Conservation (phyloP, 2,888 invertebrate genomes). For the Ophion ellenae region DNA sequence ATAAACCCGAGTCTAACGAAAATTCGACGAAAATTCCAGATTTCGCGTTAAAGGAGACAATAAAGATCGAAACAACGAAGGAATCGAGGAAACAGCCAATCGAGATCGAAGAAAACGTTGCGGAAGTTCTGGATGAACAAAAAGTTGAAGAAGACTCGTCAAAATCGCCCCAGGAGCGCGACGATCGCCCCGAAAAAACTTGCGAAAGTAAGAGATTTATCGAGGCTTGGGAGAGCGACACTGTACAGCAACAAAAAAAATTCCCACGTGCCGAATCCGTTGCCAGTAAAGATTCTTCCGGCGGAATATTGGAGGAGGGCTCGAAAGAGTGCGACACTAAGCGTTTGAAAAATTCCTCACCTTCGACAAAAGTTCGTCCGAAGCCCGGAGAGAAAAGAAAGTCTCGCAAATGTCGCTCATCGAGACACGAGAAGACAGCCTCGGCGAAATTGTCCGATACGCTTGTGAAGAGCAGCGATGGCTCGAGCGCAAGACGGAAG, state of each 20-base stretch:
- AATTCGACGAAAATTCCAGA: not conserved
- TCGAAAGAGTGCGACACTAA: slow-evolving; percentile 17
- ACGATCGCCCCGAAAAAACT: slow-evolving; percentile 35
- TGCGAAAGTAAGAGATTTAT: slow-evolving; percentile 65
- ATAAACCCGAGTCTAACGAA: slow-evolving; percentile 27
- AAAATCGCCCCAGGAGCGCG: not conserved
- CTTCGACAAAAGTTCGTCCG: slow-evolving; percentile 53
- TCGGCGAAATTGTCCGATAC: not conserved
- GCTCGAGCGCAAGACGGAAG: not conserved
- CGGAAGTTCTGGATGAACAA: not conserved
- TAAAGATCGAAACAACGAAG: slow-evolving; percentile 32
- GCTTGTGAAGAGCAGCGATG: slow-evolving; percentile 1
- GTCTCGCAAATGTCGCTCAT: not conserved
- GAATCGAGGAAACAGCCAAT: slow-evolving; percentile 6
- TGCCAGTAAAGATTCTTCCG: not conserved
- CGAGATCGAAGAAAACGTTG: slow-evolving; percentile 29
- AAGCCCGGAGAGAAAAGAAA: slow-evolving; percentile 21
- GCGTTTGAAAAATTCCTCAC: not conserved
- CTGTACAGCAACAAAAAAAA: slow-evolving; percentile 46
- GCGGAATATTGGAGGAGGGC: not conserved
- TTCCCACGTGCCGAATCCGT: not conserved
- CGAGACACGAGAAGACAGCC: slow-evolving; percentile 38
- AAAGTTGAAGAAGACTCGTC: slow-evolving; percentile 3
- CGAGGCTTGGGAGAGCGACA: slow-evolving; percentile 74
- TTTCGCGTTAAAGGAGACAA: slow-evolving; percentile 4